A percentile compares a stretch with the other conserved stretches of the same genome.
Conservation (phyloP, 2,797 vertebrate species). For the Myotis vivesi region DNA sequence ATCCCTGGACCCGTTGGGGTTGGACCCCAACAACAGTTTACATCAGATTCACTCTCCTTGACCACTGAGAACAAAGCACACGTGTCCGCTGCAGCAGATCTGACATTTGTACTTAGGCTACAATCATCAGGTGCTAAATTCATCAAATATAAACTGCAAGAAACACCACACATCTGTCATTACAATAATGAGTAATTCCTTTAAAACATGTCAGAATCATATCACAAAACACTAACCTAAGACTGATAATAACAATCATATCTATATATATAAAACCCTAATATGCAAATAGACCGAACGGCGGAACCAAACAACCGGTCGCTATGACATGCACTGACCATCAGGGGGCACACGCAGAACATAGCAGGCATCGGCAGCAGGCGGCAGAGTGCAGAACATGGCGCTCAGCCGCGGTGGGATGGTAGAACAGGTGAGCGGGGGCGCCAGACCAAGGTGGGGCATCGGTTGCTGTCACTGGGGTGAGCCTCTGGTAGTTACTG, state of each 20-base stretch:
- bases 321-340: too few relatives aligned
- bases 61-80: background rate
- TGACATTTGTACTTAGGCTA: background rate
- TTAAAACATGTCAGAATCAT: background rate
- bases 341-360: too few relatives aligned
- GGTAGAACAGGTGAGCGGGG: too few relatives aligned
- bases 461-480: too few relatives aligned
- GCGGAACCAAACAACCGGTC: too few relatives aligned
- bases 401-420: rapidly evolving
- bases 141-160: constrained; percentile 11
- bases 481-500: too few relatives aligned
- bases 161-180: background rate
- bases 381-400: too few relatives aligned
- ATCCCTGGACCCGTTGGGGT: too few relatives aligned
- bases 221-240: background rate
- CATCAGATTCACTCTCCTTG: background rate
- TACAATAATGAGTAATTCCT: background rate
- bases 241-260: background rate
- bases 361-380: too few relatives aligned
- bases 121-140: background rate
- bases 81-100: background rate
- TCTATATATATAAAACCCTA: too few relatives aligned
- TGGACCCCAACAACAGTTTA: background rate
- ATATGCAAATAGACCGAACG: too few relatives aligned
- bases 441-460: too few relatives aligned